Base-by-base conservation (phyloP, 1,140 invertebrate genomes). In the Amphibalanus amphitrite region DNA sequence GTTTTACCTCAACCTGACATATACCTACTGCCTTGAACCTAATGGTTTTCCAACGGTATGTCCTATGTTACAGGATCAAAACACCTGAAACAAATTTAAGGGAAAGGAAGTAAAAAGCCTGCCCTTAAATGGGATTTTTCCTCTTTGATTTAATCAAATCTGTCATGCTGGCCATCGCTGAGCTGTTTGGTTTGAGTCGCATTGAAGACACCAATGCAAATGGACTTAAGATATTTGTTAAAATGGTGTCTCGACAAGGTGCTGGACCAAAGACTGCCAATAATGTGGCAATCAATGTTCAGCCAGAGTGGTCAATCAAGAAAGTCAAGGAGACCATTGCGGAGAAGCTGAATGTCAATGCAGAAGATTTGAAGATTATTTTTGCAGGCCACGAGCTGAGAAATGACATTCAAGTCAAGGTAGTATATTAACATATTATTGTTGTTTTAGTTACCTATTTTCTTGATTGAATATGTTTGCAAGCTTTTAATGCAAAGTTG, bases 301-400 rank as follows among this genome's bases (percentile, higher is more conserved):
- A 59, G 17, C 47, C 47, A 17, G 47, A 59, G 47, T 59, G 47
- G 47, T 59, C 47, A 59, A 59, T 59, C 10, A 13, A 59, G 23
- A 59, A 59, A 23, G 47, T 23, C 10, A 59, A 59, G 47, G 47
- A 59, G 10, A 59, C 47, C 47, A 59, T 59, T 20, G 47, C 47
- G 23, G 47, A 23, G 20, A 59, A 23, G 20, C 47, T 59, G 47
- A 59, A 59, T 20, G 10, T 59, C 13, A 23, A 20, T 70, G 40
- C 87, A 0, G 84, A 89, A 28, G 87, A 91, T 77, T 82, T 91
- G 3, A 89, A 89, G 79, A 90, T 93, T 67, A 91, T 93, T 78
- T 90, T 93, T 80, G 90, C 90, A 68, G 91, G 91, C 25, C 91
- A 91, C 80, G 89, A 91, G 78, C 79, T 93, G 0, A 85, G 87